Evolutionary conservation across 1,140 invertebrate species (phyloP), one percentile per base, ranked within the genome.

Genomic region (Drosophila obscura): DNA sequence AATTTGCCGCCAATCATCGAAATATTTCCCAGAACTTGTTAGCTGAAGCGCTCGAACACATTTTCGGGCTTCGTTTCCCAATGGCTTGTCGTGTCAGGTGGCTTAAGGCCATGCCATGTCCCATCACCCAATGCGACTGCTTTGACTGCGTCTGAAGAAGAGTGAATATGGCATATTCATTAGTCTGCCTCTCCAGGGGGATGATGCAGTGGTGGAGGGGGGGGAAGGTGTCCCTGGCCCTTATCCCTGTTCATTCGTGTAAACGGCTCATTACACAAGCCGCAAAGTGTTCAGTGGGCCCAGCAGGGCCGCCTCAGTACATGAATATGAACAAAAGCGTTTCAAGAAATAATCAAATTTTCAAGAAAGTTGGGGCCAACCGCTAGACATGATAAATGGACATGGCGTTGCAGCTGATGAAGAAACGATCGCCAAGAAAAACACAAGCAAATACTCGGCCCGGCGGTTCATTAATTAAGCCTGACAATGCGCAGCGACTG

Each of bases 381-480:
- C 50, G 66, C 59, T 53, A 22, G 52, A 75, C 52, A 87, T 87
- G 82, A 85, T 82, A 78, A 85, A 85, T 85, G 82, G 66, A 26
- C 28, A 19, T 19, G 61, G 66, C 45, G 64, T 55, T 84, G 66
- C 65, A 60, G 41, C 49, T 45, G 35, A 41, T 64, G 52, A 55
- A 63, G 69, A 78, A 71, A 73, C 71, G 72, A 83, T 84, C 76
- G 69, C 39, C 49, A 59, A 22, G 48, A 41, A 66, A 72, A 59
- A 74, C 49, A 61, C 68, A 64, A 73, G 62, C 82, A 72, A 78
- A 65, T 77, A 80, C 51, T 61, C n/a, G 48, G 52, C 82, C 62
- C 73, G 66, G 50, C 78, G 83, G 83, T 60, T 66, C 82, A 87
- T 85, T 78, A 82, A 85, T 82, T 87, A 82, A 74, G 51, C 60